phyloP scores from a whole-genome alignment of 2,113 vertebrate genomes.

The Antechinus flavipes region DNA sequence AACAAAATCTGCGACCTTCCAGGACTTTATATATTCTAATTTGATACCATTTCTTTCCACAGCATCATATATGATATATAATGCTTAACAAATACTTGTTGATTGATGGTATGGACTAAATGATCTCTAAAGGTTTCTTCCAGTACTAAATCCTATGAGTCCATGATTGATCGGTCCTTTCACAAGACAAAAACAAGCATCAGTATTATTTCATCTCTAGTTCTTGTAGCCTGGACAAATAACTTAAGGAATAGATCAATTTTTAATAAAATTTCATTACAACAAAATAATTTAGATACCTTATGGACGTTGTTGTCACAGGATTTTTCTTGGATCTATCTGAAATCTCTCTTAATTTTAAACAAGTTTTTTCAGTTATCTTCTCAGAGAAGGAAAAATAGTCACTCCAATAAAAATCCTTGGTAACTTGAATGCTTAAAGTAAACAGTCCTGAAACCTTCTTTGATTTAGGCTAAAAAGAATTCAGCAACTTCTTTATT shows the following conservation, averaged over 20 bases:
- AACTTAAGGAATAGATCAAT: slow-evolving; percentile 30
- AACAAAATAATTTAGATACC: background rate
- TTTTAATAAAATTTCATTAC: background rate
- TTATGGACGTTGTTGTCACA: background rate
- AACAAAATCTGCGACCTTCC: background rate
- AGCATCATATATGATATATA: background rate
- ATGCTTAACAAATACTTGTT: background rate
- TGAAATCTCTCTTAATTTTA: background rate
- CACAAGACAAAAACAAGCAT: background rate
- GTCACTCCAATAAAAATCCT: background rate
- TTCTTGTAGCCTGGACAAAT: background rate
- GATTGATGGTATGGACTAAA: background rate
- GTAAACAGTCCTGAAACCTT: slow-evolving; percentile 32
- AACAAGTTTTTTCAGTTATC: background rate
- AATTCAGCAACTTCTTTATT: background rate
- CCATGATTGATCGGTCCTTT: background rate
- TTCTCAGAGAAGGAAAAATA: slow-evolving; percentile 14
- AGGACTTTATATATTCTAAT: background rate
- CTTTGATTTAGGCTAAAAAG: slow-evolving; percentile 14
- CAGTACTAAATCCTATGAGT: background rate
- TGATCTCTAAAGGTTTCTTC: background rate
- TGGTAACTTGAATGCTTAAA: slow-evolving; percentile 30
- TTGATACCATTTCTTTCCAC: background rate
- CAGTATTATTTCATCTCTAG: slow-evolving; percentile 11
- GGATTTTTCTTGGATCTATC: background rate